phyloP scores from a whole-genome alignment of 2,888 invertebrate genomes.

The Seladonia tumulorum region DNA sequence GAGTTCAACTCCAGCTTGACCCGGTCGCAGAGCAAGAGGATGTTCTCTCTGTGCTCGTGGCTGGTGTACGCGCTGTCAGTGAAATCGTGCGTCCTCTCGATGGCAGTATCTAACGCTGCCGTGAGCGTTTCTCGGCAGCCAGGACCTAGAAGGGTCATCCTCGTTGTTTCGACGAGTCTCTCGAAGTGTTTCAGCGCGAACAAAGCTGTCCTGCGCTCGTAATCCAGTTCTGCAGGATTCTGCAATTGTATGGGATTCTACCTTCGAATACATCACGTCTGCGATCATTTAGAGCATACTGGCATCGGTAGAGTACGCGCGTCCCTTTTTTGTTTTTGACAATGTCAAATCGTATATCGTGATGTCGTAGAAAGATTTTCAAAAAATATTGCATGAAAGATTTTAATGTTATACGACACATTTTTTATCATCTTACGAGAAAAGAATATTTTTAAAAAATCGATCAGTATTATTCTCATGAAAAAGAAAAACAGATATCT shows the following conservation, averaged over 20 bases:
- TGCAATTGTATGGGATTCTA: conserved; percentile 56
- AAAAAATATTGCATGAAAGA: background rate
- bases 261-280: conserved; percentile 1
- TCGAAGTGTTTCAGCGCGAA: conserved; percentile 94
- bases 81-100: conserved; percentile 98
- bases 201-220: conserved; percentile 91
- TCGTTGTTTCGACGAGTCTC: conserved; percentile 93
- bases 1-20: conserved; percentile 96
- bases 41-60: conserved; percentile 98
- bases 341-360: background rate
- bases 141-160: conserved; percentile 91
- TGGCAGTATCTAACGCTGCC: conserved; percentile 94
- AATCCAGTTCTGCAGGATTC: conserved; percentile 86
- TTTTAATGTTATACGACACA: background rate
- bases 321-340: background rate
- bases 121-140: conserved; percentile 92
- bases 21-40: conserved; percentile 94
- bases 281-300: conserved; percentile 8
- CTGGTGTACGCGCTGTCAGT: conserved; percentile 99
- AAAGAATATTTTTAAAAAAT: background rate
- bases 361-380: background rate
- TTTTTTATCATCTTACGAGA: background rate
- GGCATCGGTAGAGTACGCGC: conserved; percentile 9
- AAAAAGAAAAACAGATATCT: background rate
- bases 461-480: background rate